Percentiles rank a stretch among this genome's conserved stretches.
Evolutionary conservation across 2,888 invertebrate genomes (phyloP).

Genomic region (Gortyna flavago): DNA sequence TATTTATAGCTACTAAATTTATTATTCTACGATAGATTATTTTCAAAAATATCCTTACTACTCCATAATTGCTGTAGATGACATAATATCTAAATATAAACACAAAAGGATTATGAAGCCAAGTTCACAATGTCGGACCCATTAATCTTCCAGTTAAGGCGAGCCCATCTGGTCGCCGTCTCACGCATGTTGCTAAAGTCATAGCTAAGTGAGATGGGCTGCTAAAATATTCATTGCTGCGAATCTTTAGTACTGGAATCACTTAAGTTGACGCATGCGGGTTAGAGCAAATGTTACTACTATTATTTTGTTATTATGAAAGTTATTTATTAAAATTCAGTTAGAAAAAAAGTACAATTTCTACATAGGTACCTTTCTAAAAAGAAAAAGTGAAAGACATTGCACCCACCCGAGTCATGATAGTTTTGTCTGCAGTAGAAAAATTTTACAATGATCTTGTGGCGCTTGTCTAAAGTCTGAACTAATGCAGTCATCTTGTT

Average conservation of each 20-base stretch:
- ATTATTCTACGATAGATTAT: background rate
- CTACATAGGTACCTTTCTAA: background rate
- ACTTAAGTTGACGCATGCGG: conserved; percentile 28
- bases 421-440: background rate
- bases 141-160: conserved; percentile 42
- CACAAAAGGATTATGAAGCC: conserved; percentile 38
- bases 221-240: conserved; percentile 54
- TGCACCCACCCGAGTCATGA: background rate
- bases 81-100: conserved; percentile 14
- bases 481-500: background rate
- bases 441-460: background rate
- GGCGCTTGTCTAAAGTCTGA: background rate
- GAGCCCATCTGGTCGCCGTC: conserved; percentile 46
- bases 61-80: background rate
- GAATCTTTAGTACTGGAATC: conserved; percentile 52
- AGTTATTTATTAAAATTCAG: background rate
- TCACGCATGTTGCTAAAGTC: conserved; percentile 59
- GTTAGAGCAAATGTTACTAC: background rate
- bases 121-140: conserved; percentile 29
- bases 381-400: background rate
- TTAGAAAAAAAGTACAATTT: too few relatives aligned
- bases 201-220: conserved; percentile 52
- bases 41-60: background rate
- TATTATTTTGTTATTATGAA: background rate
- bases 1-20: background rate